Conservation (phyloP, 1,140 invertebrate genomes). For the Branchinecta lynchi region DNA sequence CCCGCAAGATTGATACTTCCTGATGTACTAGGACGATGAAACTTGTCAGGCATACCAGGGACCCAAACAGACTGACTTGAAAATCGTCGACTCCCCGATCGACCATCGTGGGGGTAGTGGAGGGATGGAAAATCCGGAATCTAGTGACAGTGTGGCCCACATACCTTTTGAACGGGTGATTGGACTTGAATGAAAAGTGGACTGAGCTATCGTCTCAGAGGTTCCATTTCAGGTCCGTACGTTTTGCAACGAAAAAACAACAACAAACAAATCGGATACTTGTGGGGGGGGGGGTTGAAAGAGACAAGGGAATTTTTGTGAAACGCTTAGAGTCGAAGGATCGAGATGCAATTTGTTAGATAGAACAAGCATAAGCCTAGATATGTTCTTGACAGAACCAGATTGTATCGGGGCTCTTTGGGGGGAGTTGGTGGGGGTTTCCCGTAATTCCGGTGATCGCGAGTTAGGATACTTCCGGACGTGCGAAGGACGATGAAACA, state of each 20-base stretch:
- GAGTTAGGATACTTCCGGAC: too few relatives aligned
- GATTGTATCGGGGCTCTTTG: background rate
- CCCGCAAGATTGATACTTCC: too few relatives aligned
- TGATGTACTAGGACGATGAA: too few relatives aligned
- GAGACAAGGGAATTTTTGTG: background rate
- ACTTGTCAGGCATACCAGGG: too few relatives aligned
- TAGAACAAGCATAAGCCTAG: conserved; percentile 1
- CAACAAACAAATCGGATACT: too few relatives aligned
- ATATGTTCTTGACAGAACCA: background rate
- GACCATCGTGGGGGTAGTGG: too few relatives aligned
- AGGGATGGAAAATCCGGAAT: background rate
- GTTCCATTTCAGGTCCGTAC: background rate
- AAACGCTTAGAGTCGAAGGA: conserved; percentile 1
- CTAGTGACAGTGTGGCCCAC: background rate
- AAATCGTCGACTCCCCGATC: too few relatives aligned
- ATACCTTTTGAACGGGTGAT: background rate
- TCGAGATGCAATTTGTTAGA: conserved; percentile 1
- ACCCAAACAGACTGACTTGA: too few relatives aligned
- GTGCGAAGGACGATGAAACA: background rate
- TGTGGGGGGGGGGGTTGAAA: background rate
- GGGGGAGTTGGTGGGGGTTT: background rate
- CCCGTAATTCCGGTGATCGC: too few relatives aligned
- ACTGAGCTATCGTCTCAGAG: background rate
- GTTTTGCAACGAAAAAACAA: background rate
- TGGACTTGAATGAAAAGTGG: background rate